Evolutionary conservation across 2,113 vertebrate genomes (phyloP).

Genomic region (Chaenocephalus aceratus): DNA sequence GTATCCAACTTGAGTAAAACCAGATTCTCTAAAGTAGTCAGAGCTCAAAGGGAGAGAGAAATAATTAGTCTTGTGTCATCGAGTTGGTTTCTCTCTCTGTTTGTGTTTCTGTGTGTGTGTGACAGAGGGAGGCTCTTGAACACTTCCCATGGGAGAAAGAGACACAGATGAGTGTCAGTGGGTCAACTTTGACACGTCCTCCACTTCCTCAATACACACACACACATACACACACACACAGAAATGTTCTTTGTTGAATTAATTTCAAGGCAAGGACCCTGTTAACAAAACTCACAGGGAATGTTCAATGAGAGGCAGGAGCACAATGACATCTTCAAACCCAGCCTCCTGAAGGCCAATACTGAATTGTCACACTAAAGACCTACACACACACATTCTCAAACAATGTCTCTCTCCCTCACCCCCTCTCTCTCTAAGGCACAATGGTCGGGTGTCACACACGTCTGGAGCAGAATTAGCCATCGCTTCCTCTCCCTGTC

Average conservation of each 20-base stretch:
- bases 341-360: slow-evolving; percentile 71
- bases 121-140: slow-evolving; percentile 38
- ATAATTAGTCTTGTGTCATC: background rate
- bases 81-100: background rate
- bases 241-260: background rate
- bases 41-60: background rate
- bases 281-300: slow-evolving; percentile 51
- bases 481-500: slow-evolving; percentile 82
- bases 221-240: background rate
- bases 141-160: slow-evolving; percentile 68
- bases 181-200: slow-evolving; percentile 74
- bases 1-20: too few relatives aligned
- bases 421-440: slow-evolving; percentile 35
- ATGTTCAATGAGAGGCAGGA: slow-evolving; percentile 52
- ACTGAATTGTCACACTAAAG: slow-evolving; percentile 34
- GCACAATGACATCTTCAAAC: slow-evolving; percentile 63
- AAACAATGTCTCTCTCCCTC: slow-evolving; percentile 52
- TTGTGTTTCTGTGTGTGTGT: slow-evolving; percentile 30
- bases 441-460: slow-evolving; percentile 82
- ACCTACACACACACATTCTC: slow-evolving; percentile 55
- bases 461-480: slow-evolving; percentile 82
- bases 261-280: slow-evolving; percentile 42
- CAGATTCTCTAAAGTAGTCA: too few relatives aligned
- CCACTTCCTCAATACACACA: slow-evolving; percentile 69
- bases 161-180: slow-evolving; percentile 74